phyloP scores from a whole-genome alignment of 2,888 invertebrate species.

The Xestia c-nigrum region DNA sequence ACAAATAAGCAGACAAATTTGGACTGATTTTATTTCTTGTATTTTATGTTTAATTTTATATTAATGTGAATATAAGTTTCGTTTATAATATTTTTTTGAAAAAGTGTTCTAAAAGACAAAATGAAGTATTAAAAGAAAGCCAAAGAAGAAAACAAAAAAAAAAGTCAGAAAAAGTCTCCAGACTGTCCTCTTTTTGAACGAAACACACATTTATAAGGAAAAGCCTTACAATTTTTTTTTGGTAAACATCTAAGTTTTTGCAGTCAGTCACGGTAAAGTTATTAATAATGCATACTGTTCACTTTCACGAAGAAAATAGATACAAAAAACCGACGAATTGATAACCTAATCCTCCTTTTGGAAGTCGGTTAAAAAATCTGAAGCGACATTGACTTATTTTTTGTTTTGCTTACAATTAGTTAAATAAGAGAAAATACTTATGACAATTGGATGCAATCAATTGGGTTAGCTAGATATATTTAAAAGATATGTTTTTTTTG shows the following conservation, averaged over 20 bases:
- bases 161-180: conserved; percentile 23
- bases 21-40: background rate
- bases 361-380: background rate
- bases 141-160: too few species aligned
- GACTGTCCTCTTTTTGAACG: conserved; percentile 47
- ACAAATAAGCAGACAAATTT: background rate
- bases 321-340: too few species aligned
- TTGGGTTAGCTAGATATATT: background rate
- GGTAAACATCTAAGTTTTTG: conserved; percentile 53
- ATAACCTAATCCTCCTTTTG: too few species aligned
- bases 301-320: background rate
- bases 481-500: background rate
- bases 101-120: too few species aligned
- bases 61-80: background rate
- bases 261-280: conserved; percentile 37
- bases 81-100: background rate
- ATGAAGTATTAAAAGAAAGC: background rate
- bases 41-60: background rate
- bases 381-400: background rate
- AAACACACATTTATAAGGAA: conserved; percentile 49
- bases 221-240: conserved; percentile 53
- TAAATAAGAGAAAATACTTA: background rate
- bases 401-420: background rate
- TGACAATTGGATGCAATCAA: background rate
- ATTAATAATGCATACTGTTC: background rate